Evolutionary conservation across 2,113 vertebrate genomes (phyloP).

Genomic region (Candoia aspera): DNA sequence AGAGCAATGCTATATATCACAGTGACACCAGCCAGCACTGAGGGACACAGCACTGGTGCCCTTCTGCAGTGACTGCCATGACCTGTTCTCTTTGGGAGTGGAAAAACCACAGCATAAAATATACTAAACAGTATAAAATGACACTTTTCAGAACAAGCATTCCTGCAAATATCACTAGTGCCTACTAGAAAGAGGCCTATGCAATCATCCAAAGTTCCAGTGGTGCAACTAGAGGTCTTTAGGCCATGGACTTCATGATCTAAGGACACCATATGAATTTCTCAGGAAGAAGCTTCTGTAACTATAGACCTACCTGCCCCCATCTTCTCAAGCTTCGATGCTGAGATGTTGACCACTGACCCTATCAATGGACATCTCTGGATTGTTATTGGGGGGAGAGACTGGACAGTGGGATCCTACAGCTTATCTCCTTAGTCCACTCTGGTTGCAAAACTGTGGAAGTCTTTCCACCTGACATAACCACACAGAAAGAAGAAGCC

Average conservation of each 20-base stretch:
- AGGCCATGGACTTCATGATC: no score
- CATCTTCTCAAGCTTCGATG: background rate
- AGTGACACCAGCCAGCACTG: background rate
- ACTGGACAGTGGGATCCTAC: background rate
- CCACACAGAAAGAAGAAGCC: background rate
- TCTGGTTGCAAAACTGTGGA: background rate
- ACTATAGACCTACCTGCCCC: no score
- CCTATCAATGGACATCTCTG: no score
- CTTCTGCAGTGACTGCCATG: background rate
- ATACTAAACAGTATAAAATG: background rate
- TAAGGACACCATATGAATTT: no score
- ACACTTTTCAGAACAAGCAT: background rate
- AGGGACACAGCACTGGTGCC: background rate
- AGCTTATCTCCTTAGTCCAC: background rate
- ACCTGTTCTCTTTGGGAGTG: background rate
- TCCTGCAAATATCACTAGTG: background rate
- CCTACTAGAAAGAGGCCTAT: background rate
- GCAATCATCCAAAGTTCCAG: no score
- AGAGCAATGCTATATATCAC: background rate
- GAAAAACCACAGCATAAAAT: background rate
- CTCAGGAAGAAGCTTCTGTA: no score
- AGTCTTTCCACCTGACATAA: background rate
- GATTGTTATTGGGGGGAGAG: no score
- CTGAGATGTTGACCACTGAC: no score
- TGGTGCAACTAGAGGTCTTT: no score